A percentile compares a stretch with the other conserved stretches of the same genome.
Conservation (phyloP, 2,888 invertebrate species). For the Dermolepida albohirtum region DNA sequence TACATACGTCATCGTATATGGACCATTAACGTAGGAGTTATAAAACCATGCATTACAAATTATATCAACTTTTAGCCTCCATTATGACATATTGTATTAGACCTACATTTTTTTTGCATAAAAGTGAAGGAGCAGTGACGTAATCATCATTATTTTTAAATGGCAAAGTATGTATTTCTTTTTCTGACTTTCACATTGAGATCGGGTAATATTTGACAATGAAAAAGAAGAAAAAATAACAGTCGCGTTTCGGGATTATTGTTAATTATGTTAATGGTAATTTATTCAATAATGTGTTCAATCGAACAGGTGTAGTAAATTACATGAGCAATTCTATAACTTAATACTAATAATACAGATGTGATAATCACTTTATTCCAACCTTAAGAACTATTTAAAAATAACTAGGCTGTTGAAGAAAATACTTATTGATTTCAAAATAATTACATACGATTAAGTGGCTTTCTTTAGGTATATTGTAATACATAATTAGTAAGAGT, state of each 20-base stretch:
- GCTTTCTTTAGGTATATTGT: too few relatives aligned
- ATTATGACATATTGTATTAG: conserved; percentile 36
- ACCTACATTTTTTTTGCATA: conserved; percentile 34
- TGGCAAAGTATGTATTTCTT: conserved; percentile 27
- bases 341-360: neutral
- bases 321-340: neutral
- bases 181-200: conserved; percentile 21
- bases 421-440: too few relatives aligned
- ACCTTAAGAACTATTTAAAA: too few relatives aligned
- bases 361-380: too few relatives aligned
- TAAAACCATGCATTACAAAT: conserved; percentile 28
- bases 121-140: conserved; percentile 34
- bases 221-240: neutral
- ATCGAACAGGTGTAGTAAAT: conserved; percentile 8
- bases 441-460: too few relatives aligned
- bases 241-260: neutral
- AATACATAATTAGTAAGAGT: too few relatives aligned
- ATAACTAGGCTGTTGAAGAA: too few relatives aligned
- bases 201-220: conserved; percentile 10
- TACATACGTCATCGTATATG: conserved; percentile 2
- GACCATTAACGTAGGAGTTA: conserved; percentile 21
- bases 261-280: conserved; percentile 3
- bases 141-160: conserved; percentile 31
- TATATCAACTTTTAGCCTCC: conserved; percentile 28
- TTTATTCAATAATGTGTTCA: conserved; percentile 5